Evolutionary conservation across 1,140 invertebrate species (phyloP).

Genomic region (Drosophila ambigua): DNA sequence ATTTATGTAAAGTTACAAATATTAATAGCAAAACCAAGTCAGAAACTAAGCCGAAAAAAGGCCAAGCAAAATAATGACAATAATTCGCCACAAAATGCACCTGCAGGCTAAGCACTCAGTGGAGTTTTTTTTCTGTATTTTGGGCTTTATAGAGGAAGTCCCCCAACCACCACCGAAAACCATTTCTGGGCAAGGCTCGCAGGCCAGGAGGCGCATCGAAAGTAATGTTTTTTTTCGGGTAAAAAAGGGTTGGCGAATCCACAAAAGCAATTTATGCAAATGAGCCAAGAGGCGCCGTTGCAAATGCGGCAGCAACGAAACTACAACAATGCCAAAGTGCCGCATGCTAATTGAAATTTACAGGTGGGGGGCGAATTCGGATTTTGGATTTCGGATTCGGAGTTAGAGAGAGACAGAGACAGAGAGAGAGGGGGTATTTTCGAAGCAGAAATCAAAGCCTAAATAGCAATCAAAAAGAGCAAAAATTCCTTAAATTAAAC

Average conservation of each 20-base stretch:
- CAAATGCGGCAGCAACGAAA: constrained; percentile 57
- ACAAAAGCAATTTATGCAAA: constrained; percentile 78
- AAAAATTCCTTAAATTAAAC: constrained; percentile 82
- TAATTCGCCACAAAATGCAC: constrained; percentile 77
- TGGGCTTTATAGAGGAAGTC: constrained; percentile 52
- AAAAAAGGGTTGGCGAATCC: constrained; percentile 70
- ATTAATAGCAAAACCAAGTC: constrained; percentile 49
- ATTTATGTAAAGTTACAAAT: constrained; percentile 57
- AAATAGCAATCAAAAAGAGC: constrained; percentile 81
- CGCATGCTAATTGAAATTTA: constrained; percentile 80
- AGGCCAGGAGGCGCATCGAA: constrained; percentile 35
- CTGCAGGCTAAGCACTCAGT: constrained; percentile 67
- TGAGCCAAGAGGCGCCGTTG: constrained; percentile 75
- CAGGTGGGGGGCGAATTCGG: constrained; percentile 14
- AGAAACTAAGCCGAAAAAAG: constrained; percentile 26
- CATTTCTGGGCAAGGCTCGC: constrained; percentile 67
- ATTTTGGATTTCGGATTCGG: too few species aligned
- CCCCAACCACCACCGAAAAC: constrained; percentile 14
- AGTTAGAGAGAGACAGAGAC: background rate
- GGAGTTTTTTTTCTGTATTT: constrained; percentile 19
- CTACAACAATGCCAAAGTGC: constrained; percentile 67
- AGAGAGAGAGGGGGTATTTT: too few species aligned
- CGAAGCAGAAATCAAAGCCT: constrained; percentile 61
- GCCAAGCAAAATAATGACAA: constrained; percentile 65
- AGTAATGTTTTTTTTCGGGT: constrained; percentile 17